Evolutionary conservation across 2,113 vertebrate genomes (phyloP).

Genomic region (Pimephales promelas): DNA sequence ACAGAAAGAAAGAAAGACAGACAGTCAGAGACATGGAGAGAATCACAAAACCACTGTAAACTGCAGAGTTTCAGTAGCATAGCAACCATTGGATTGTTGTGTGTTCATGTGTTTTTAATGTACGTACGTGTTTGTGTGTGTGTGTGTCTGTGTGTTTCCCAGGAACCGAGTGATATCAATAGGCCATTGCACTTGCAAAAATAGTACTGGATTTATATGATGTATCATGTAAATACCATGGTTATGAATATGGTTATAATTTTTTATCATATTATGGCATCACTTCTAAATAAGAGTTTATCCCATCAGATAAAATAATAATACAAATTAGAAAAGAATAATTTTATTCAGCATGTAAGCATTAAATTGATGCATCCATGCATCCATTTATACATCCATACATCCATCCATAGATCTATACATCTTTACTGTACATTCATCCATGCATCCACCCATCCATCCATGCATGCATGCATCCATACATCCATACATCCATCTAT

Average conservation of each 20-base stretch:
- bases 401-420: neutral
- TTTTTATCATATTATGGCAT: neutral
- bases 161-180: neutral
- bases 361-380: neutral
- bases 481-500: too few species aligned
- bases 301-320: neutral
- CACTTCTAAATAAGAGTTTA: neutral
- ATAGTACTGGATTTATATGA: neutral
- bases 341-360: neutral
- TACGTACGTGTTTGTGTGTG: neutral
- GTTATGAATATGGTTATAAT: neutral
- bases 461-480: neutral
- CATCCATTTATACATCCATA: too few species aligned
- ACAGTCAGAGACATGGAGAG: neutral
- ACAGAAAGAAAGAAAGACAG: slow-evolving; percentile 38
- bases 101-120: neutral
- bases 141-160: neutral
- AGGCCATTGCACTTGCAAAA: neutral
- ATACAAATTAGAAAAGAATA: neutral
- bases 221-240: neutral
- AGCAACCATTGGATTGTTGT: neutral
- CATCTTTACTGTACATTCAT: too few species aligned
- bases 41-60: neutral
- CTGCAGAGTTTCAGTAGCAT: neutral
- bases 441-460: too few species aligned